Evolutionary conservation across 2,888 invertebrate genomes (phyloP).

Genomic region (Pogonocherus hispidulus): DNA sequence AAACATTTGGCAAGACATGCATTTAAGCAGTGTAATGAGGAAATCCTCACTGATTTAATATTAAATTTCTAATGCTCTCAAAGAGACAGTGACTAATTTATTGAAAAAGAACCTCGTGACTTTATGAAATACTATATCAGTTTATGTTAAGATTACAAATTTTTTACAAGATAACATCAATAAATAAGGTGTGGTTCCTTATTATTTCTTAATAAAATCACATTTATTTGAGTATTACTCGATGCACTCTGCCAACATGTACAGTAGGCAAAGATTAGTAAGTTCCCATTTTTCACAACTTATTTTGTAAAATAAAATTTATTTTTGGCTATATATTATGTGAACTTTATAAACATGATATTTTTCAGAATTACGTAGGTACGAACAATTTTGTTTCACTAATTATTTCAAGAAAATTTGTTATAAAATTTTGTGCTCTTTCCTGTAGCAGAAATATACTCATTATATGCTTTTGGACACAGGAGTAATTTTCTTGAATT

Average conservation of each 20-base stretch:
- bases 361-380: no score
- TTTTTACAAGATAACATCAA: conserved; percentile 18
- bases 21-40: not conserved
- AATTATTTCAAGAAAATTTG: no score
- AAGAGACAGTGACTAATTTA: not conserved
- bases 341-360: no score
- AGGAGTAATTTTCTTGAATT: no score
- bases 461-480: no score
- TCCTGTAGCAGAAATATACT: no score
- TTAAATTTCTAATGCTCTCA: not conserved
- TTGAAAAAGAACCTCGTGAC: no score
- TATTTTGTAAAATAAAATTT: not conserved
- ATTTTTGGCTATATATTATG: not conserved
- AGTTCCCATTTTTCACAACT: not conserved
- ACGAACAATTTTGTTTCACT: no score
- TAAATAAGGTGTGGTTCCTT: conserved; percentile 14
- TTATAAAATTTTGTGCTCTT: no score
- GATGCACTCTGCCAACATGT: not conserved
- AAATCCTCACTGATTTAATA: not conserved
- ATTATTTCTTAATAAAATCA: conserved; percentile 15
- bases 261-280: not conserved
- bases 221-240: conserved; percentile 14
- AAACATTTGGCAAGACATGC: not conserved
- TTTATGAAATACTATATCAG: no score
- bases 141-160: not conserved